Conservation (phyloP, 1,140 invertebrate genomes). For the Pomacea maculata region DNA sequence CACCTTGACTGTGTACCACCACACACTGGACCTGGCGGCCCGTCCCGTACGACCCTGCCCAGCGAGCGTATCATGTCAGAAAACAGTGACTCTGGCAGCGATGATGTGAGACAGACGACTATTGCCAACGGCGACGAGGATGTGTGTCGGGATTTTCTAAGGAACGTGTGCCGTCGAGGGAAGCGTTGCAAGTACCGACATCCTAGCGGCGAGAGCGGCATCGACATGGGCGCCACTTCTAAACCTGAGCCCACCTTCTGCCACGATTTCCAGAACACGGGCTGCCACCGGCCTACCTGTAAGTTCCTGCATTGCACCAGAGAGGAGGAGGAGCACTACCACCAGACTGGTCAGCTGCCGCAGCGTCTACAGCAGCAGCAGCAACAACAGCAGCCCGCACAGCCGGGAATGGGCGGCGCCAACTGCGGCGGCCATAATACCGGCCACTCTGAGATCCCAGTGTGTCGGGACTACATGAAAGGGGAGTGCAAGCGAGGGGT, state of each 20-base stretch:
- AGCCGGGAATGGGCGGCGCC: conserved; percentile 41
- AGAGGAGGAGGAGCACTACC: conserved; percentile 81
- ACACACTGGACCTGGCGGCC: background rate
- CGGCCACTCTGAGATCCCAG: conserved; percentile 65
- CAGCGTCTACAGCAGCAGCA: conserved; percentile 55
- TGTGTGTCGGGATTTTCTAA: conserved; percentile 71
- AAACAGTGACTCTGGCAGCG: conserved; percentile 59
- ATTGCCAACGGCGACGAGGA: conserved; percentile 46
- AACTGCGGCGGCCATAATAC: conserved; percentile 31
- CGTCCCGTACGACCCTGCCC: background rate
- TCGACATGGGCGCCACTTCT: conserved; percentile 38
- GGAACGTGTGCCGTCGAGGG: conserved; percentile 78
- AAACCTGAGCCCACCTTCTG: conserved; percentile 76
- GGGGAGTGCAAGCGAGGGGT: conserved; percentile 74
- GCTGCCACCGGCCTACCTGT: conserved; percentile 68
- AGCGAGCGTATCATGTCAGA: conserved; percentile 53
- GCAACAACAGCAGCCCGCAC: conserved; percentile 33
- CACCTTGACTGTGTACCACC: background rate
- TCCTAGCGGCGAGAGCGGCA: conserved; percentile 44
- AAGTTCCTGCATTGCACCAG: conserved; percentile 82
- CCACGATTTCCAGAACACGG: conserved; percentile 84
- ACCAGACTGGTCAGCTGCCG: conserved; percentile 63
- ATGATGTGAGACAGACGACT: conserved; percentile 31
- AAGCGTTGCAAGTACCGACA: conserved; percentile 76
- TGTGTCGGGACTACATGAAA: conserved; percentile 82